Conservation (phyloP, 2,888 invertebrate species). For the Syrista parreyssii region DNA sequence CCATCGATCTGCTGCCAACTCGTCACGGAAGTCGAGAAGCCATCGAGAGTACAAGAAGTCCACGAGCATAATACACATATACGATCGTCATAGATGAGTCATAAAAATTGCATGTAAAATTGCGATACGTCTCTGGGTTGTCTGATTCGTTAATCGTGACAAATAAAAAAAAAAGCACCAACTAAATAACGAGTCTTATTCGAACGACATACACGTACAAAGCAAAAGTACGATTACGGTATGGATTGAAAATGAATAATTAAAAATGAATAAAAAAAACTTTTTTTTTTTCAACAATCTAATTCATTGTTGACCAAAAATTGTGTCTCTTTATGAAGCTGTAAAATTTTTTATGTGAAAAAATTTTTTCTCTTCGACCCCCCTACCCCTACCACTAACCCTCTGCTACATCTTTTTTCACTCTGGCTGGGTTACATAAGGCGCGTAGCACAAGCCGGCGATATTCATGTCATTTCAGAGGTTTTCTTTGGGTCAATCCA, state of each 20-base stretch:
- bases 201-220: not conserved
- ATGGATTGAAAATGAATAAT: not conserved
- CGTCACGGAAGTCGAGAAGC: slow-evolving; percentile 30
- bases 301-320: not conserved
- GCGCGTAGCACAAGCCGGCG: slow-evolving; percentile 39
- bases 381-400: too few relatives aligned
- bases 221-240: not conserved
- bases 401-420: not conserved
- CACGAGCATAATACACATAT: not conserved
- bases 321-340: not conserved
- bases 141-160: not conserved
- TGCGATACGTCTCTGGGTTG: not conserved
- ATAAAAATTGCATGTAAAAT: not conserved
- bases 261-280: not conserved
- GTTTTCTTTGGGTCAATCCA: slow-evolving; percentile 65
- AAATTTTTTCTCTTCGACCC: too few relatives aligned
- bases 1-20: slow-evolving; percentile 34
- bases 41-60: not conserved
- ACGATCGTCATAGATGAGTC: not conserved
- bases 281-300: not conserved
- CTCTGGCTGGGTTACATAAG: slow-evolving; percentile 42
- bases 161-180: not conserved
- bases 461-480: slow-evolving; percentile 64
- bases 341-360: too few relatives aligned
- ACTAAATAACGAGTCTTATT: not conserved